Evolutionary conservation across 2,113 vertebrate genomes (phyloP).

Genomic region (Sapayoa aenigma): DNA sequence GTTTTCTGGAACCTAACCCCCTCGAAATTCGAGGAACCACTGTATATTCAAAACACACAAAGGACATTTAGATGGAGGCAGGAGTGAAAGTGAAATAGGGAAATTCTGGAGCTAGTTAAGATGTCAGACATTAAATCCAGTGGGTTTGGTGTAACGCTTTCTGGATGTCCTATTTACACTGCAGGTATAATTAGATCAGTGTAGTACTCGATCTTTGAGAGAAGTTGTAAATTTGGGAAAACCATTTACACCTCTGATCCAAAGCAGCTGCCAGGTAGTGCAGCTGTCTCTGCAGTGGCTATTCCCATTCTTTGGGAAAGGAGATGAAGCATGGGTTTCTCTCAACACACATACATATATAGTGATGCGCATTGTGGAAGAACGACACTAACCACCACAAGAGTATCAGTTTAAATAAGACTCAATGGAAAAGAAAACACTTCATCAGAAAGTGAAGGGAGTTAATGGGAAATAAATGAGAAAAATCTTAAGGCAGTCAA

Average conservation of each 20-base stretch:
- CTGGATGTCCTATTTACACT: not conserved
- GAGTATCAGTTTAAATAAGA: not conserved
- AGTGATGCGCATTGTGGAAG: not conserved
- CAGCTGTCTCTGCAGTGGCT: not conserved
- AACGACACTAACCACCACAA: not conserved
- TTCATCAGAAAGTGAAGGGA: not conserved
- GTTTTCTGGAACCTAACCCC: too few species aligned
- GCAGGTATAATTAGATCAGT: not conserved
- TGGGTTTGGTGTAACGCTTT: not conserved
- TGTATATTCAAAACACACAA: not conserved
- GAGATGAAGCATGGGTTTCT: not conserved
- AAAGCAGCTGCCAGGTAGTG: not conserved
- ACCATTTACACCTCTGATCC: not conserved
- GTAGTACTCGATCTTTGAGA: not conserved
- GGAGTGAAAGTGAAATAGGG: not conserved
- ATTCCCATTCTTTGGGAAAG: not conserved
- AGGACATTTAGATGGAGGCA: not conserved
- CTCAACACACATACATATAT: rapidly evolving
- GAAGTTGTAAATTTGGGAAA: not conserved
- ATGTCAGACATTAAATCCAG: not conserved
- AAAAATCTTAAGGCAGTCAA: not conserved
- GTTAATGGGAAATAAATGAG: not conserved
- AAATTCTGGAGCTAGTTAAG: not conserved
- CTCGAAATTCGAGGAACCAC: too few species aligned
- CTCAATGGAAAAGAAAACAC: not conserved